Percentiles rank a stretch among this genome's conserved stretches.
These are phyloP conservation scores for Fragum fragum DNA, from an alignment of 2,888 invertebrate genomes.

Conservation along the genomic window DNA sequence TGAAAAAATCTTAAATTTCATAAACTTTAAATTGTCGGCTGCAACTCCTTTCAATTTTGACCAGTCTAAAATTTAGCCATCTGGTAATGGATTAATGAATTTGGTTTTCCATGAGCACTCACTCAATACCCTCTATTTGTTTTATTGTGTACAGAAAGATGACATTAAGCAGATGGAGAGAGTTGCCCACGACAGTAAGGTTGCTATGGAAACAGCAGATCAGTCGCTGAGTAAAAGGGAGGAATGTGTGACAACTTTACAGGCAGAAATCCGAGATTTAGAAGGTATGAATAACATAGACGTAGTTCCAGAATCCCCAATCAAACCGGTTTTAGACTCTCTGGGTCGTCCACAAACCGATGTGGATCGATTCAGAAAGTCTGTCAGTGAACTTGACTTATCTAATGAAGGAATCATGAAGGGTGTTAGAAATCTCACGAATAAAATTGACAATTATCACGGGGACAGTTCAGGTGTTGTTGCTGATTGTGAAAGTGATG, in stretches of 20 bases:
- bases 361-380: constrained; percentile 50
- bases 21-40: too few species aligned
- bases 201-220: constrained; percentile 79
- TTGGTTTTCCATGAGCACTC: too few species aligned
- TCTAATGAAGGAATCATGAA: constrained; percentile 18
- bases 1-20: too few species aligned
- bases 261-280: constrained; percentile 68
- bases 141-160: constrained; percentile 68
- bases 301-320: constrained; percentile 52
- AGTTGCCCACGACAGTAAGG: constrained; percentile 76
- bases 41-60: too few species aligned
- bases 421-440: neutral
- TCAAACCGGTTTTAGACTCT: constrained; percentile 14
- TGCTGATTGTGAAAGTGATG: constrained; percentile 59
- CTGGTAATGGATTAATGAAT: too few species aligned
- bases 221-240: constrained; percentile 72
- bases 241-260: constrained; percentile 65
- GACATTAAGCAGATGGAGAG: constrained; percentile 88
- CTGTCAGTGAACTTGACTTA: constrained; percentile 54
- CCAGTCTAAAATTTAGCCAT: too few species aligned
- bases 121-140: too few species aligned
- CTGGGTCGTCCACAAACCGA: constrained; percentile 5
- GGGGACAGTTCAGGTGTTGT: constrained; percentile 63
- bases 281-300: constrained; percentile 71
- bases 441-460: constrained; percentile 20